phyloP scores from a whole-genome alignment of 2,113 vertebrate genomes.

The Hypocryptadius cinnamomeus region DNA sequence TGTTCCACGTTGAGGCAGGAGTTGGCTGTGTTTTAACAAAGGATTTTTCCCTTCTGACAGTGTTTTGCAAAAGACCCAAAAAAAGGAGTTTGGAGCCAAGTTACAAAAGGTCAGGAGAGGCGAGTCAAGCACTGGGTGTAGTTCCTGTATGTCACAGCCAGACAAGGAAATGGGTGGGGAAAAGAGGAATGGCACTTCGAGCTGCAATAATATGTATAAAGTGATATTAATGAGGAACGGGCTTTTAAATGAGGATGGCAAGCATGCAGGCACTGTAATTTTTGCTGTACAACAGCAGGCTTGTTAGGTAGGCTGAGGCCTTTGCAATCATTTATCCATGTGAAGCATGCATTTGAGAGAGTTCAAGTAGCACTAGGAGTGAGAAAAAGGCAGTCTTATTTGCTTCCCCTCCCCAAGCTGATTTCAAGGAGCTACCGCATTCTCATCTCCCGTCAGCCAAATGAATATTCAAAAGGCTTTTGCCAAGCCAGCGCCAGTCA shows the following conservation, averaged over 20 bases:
- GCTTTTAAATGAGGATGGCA: conserved; percentile 34
- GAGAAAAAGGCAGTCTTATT: conserved; percentile 9
- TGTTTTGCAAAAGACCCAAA: conserved; percentile 78
- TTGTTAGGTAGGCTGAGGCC: neutral
- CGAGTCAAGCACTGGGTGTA: conserved; percentile 73
- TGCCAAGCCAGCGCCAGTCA: neutral
- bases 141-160: conserved; percentile 76
- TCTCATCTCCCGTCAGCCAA: neutral
- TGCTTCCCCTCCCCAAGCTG: conserved; percentile 3
- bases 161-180: conserved; percentile 74
- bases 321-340: neutral
- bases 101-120: conserved; percentile 80
- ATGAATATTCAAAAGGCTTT: conserved; percentile 47
- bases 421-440: neutral
- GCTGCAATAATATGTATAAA: conserved; percentile 43
- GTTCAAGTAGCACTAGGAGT: conserved; percentile 10
- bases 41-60: conserved; percentile 70
- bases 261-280: conserved; percentile 9
- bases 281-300: neutral
- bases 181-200: conserved; percentile 57
- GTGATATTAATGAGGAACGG: conserved; percentile 49
- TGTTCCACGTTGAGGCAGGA: conserved; percentile 76
- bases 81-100: conserved; percentile 77
- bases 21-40: conserved; percentile 79
- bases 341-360: neutral